Percentiles rank a stretch among this genome's conserved stretches.
These are phyloP conservation scores for Polylopha cassiicola DNA, from an alignment of 2,888 invertebrate species.

Conservation along the genomic window DNA sequence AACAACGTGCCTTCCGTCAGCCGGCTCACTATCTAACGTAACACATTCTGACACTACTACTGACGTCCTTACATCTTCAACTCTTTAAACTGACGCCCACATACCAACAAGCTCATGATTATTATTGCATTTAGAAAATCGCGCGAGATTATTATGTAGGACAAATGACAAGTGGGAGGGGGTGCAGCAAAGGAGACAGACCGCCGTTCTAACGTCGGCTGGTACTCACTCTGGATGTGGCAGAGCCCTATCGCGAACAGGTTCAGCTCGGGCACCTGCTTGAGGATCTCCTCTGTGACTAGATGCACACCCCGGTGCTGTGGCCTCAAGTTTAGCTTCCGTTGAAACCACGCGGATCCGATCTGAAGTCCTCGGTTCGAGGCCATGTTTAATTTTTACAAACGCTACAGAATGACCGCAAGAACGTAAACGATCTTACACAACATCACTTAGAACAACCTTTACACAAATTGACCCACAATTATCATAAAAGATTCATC, in stretches of 20 bases:
- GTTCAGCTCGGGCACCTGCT: slow-evolving; percentile 95
- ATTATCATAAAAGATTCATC: slow-evolving; percentile 84
- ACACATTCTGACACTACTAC: slow-evolving; percentile 18
- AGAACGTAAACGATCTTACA: slow-evolving; percentile 74
- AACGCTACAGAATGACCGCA: slow-evolving; percentile 74
- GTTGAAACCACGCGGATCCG: slow-evolving; percentile 98
- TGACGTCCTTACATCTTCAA: slow-evolving; percentile 10
- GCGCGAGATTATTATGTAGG: slow-evolving; percentile 40
- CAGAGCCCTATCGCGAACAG: slow-evolving; percentile 97
- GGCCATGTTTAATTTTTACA: slow-evolving; percentile 85
- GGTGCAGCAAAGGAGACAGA: slow-evolving; percentile 61
- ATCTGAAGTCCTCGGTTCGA: slow-evolving; percentile 94
- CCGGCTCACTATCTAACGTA: slow-evolving; percentile 18
- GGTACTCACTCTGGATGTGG: slow-evolving; percentile 96
- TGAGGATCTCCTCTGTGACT: slow-evolving; percentile 96
- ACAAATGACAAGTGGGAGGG: slow-evolving; percentile 55
- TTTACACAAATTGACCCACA: slow-evolving; percentile 79
- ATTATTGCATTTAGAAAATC: slow-evolving; percentile 31
- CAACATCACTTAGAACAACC: slow-evolving; percentile 76
- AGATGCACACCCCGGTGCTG: slow-evolving; percentile 98
- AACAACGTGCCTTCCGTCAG: slow-evolving; percentile 47
- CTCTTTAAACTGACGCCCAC: slow-evolving; percentile 5
- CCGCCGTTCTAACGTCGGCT: slow-evolving; percentile 34
- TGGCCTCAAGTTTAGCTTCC: slow-evolving; percentile 96
- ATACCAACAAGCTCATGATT: slow-evolving; percentile 25